Evolutionary conservation across 2,797 vertebrate species (phyloP), one percentile per base, ranked within the genome.

Genomic region (Cyprinella venusta): DNA sequence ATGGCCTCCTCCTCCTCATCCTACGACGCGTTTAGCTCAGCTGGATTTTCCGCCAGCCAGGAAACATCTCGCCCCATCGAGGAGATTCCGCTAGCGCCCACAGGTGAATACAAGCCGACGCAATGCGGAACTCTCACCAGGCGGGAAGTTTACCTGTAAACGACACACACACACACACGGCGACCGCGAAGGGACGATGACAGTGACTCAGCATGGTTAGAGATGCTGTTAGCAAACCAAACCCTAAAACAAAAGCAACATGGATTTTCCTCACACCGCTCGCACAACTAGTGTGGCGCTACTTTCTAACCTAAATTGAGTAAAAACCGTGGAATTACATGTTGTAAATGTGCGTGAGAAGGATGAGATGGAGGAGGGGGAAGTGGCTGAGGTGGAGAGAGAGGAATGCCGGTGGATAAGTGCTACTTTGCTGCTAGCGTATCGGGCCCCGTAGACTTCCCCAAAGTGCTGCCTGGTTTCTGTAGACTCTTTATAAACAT

Each of bases 131-230:
- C 98, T 86, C 95, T 99, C 91, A 98, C 97, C 88, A 96, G 98
- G 91, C 97, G 97, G 92, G 98, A 99, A 95, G 98, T 99, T 88
- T 99, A 99, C 92, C 97, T 99, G 97, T 99, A 96, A 96, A 95
- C 21, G n/a, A 67, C 80, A 74, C 30, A 33, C 42, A 56, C 45
- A 67, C 80, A 74, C 30, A 33, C 42, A 56, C 45, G 10, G 40
- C 38, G 56, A 45, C 54, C 68, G 59, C 33, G 15, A 82, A 52
- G 38, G 40, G 71, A 80, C 56, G 26, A 61, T 42, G 56, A 64
- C 78, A 71, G 65, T 69, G 65, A 80, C 78, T 79, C 81, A 52
- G 64, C 79, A 72, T 77, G 80, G 72, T 69, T 74, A 80, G 70
- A 86, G 86, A 88, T 83, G 61, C 86, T 84, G 76, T 82, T 77